A percentile compares a stretch with the other conserved stretches of the same genome.
Evolutionary conservation across 2,113 vertebrate species (phyloP).

Genomic region (Notothenia coriiceps): DNA sequence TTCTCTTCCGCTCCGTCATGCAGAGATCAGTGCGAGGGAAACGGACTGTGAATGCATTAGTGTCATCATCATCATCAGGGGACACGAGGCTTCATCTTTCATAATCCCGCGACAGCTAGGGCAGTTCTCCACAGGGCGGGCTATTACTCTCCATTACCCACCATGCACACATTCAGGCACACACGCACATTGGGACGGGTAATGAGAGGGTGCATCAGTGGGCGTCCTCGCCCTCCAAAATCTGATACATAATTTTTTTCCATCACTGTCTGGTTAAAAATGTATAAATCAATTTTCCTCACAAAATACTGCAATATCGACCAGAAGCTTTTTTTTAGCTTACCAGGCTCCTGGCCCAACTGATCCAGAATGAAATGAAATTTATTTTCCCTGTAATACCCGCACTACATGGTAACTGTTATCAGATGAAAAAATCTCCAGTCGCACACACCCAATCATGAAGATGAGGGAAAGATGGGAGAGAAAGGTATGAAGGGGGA

Average conservation of each 20-base stretch:
- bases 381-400: slow-evolving; percentile 33
- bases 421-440: slow-evolving; percentile 53
- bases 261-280: slow-evolving; percentile 73
- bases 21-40: slow-evolving; percentile 63
- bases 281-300: slow-evolving; percentile 72
- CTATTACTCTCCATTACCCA: slow-evolving; percentile 72
- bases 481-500: slow-evolving; percentile 29
- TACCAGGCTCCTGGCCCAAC: slow-evolving; percentile 21
- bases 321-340: slow-evolving; percentile 8
- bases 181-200: slow-evolving; percentile 20
- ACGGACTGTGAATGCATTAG: slow-evolving; percentile 75
- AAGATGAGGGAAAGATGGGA: slow-evolving; percentile 44
- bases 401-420: slow-evolving; percentile 33
- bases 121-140: slow-evolving; percentile 57
- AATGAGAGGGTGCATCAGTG: slow-evolving; percentile 46
- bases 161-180: neutral
- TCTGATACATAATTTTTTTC: slow-evolving; percentile 62
- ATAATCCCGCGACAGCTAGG: slow-evolving; percentile 66
- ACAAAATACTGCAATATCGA: slow-evolving; percentile 54
- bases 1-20: slow-evolving; percentile 48
- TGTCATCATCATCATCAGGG: slow-evolving; percentile 73
- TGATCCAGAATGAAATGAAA: slow-evolving; percentile 66
- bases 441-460: slow-evolving; percentile 23
- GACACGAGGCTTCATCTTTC: slow-evolving; percentile 68
- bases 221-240: slow-evolving; percentile 45